Conservation (phyloP, 2,888 invertebrate genomes). For the Aphidoletes aphidimyza region DNA sequence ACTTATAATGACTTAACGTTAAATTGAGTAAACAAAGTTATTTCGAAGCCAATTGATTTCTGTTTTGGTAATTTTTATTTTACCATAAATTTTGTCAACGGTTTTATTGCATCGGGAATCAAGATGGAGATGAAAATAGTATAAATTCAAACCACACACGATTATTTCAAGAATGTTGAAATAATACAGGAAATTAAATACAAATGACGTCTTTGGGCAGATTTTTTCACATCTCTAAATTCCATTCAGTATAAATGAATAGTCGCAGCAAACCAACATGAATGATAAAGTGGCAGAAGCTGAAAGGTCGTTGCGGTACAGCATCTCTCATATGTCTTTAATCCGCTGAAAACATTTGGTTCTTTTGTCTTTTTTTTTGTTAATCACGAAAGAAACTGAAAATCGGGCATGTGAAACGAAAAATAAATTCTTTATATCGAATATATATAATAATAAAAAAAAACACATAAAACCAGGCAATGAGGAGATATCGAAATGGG, state of each 20-base stretch:
- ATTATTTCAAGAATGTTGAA: conserved; percentile 14
- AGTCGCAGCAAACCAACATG: not conserved
- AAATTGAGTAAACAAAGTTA: not conserved
- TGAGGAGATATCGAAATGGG: too few relatives aligned
- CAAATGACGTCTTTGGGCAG: not conserved
- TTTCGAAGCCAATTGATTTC: not conserved
- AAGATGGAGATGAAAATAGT: not conserved
- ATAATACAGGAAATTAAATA: not conserved
- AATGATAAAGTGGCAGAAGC: not conserved
- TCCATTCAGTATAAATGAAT: not conserved
- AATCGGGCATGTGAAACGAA: not conserved
- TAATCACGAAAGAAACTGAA: conserved; percentile 8
- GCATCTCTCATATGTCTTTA: conserved; percentile 19
- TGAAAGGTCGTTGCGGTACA: conserved; percentile 38
- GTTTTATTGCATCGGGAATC: not conserved
- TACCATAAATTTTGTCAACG: not conserved
- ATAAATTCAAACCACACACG: not conserved
- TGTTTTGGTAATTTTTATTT: not conserved
- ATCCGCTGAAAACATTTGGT: not conserved
- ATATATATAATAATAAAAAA: not conserved
- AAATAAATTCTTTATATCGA: too few relatives aligned
- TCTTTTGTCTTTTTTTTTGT: too few relatives aligned
- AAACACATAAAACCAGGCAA: not conserved
- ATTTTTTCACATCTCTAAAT: not conserved
- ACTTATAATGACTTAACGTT: too few relatives aligned